Evolutionary conservation across 2,888 invertebrate species (phyloP).

Genomic region (Erebia aethiops): DNA sequence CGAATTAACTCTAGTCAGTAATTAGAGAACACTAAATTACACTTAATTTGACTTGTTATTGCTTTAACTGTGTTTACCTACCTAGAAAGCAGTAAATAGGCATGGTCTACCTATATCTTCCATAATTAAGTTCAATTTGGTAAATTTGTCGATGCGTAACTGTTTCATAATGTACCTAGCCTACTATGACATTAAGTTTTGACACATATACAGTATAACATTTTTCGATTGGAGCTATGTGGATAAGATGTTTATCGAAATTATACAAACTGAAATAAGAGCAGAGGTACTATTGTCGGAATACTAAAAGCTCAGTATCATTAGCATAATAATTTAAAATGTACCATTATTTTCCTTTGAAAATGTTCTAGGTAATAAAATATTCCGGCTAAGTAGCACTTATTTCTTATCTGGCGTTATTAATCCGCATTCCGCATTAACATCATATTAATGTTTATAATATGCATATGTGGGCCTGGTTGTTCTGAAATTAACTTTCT

Average conservation of each 20-base stretch:
- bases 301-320: neutral
- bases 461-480: neutral
- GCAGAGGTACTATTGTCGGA: too few relatives aligned
- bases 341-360: neutral
- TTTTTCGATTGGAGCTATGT: neutral
- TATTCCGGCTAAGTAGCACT: neutral
- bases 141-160: too few relatives aligned
- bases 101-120: too few relatives aligned
- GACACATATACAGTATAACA: neutral
- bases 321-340: neutral
- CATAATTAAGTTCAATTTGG: too few relatives aligned
- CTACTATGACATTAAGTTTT: too few relatives aligned
- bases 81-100: neutral
- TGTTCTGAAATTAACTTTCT: neutral
- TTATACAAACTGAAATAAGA: neutral
- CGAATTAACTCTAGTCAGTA: slow-evolving; percentile 11
- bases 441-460: neutral
- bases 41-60: slow-evolving; percentile 6
- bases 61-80: neutral
- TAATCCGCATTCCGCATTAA: neutral
- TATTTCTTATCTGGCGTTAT: neutral
- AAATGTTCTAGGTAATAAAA: neutral
- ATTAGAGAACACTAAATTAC: slow-evolving; percentile 11
- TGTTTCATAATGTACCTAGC: too few relatives aligned
- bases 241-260: neutral